Evolutionary conservation across 2,888 invertebrate species (phyloP), one percentile per base, ranked within the genome.

Genomic region (Agrypnus murinus): DNA sequence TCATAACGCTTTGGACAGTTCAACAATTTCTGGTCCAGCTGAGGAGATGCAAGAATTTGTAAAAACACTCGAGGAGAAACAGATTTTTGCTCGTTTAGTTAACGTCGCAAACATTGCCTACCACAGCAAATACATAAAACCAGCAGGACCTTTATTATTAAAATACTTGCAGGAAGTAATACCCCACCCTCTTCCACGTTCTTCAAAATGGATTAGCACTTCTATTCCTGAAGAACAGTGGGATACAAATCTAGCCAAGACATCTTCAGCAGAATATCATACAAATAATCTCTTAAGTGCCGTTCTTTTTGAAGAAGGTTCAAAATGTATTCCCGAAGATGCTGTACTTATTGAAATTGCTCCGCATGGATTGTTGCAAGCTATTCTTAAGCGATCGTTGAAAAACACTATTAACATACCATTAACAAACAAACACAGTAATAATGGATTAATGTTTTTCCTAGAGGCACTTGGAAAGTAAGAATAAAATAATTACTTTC

Each of bases 341-440:
- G 95, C 96, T 0, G 89, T 97, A 67, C 90, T 92, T 4, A 92
- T 97, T 73, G 97, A 97, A 85, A 91, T 97, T 64, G 96, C 97
- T 0, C 97, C 97, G 0, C 97, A 97, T 78, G 93, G 95, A 6
- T 88, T 97, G 0, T 89, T 97, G 32, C 96, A 96, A 82, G 93
- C 96, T 0, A 95, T 97, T 79, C 87, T 97, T 6, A 92, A 93
- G 73, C 88, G 95, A 45, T 93, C 95, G 0, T 85, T 97, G 45
- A 87, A 88, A 77, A n/a, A n/a, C n/a, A n/a, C n/a, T 72, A 87
- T 89, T 25, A 94, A 94, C 81, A 87, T 96, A 43, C 88, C 95
- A 0, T 86, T 97, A 1, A 95, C 95, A 58, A 91, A 93, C 81
- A 89, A 90, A 67, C 90, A 90, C 8, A 89, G 91, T 74, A 88